Evolutionary conservation across 2,888 invertebrate species (phyloP), one percentile per base, ranked within the genome.

Genomic region (Cremastobaeus sp.): DNA sequence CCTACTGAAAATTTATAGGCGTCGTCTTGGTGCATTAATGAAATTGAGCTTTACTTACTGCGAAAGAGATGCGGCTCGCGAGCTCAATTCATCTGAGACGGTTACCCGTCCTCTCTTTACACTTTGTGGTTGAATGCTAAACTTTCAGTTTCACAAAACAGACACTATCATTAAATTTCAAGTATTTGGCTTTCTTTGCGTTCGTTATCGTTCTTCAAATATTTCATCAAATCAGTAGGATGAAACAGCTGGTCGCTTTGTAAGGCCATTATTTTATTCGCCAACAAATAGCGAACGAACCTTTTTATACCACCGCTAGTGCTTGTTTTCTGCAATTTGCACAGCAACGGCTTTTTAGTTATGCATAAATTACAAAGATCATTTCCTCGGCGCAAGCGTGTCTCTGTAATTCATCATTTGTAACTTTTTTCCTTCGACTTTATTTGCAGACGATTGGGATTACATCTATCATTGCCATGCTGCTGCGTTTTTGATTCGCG

Each of bases 1-100:
- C 59, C 72, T 73, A 60, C 66, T 73, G 66, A 73, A 73, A 73
- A 73, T 73, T 73, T 73, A 73, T 73, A 66, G 72, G 72, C 66
- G 72, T 60, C 72, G 54, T 55, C 72, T 73, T 55, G 72, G 72
- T 66, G 72, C 72, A 73, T 66, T 73, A 73, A 73, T 73, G 72
- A 73, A 73, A 66, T 73, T 66, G 72, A 73, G 66, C 72, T 73
- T 60, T 65, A 60, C 65, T 65, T 52, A 54, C 57, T 32, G 35
- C 35, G 50, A 57, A 57, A 68, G 68, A 62, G 66, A 73, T 66
- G 62, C 68, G 73, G 68, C 60, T 66, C 43, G 47, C 66, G 54
- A 32, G 73, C 55, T 62, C 73, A 48, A 62, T 73, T 73, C 55
- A 41, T 48, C 66, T 41, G 66, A 45, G 45, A 68, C 71, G 54